phyloP scores from a whole-genome alignment of 2,888 invertebrate genomes.

The Clivina fossor region DNA sequence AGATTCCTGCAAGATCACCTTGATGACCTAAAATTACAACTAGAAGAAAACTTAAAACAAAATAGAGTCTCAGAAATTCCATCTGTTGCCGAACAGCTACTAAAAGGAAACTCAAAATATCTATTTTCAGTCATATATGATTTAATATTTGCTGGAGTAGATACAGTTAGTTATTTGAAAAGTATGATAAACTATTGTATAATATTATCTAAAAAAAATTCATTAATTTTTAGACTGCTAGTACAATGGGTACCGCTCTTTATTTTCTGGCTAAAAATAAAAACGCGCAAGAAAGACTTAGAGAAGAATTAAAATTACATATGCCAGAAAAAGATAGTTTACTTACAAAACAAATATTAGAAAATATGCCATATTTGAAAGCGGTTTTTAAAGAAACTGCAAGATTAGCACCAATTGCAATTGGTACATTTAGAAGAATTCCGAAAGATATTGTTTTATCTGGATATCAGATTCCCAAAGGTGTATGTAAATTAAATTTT shows the following conservation, averaged over 20 bases:
- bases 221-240: constrained; percentile 52
- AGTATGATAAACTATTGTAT: neutral
- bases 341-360: constrained; percentile 49
- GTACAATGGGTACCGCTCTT: constrained; percentile 51
- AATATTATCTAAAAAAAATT: neutral
- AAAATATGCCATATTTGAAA: constrained; percentile 56
- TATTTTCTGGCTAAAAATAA: constrained; percentile 54
- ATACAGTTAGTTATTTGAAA: constrained; percentile 65
- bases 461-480: constrained; percentile 50
- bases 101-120: too few relatives aligned
- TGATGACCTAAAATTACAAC: constrained; percentile 41
- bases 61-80: constrained; percentile 50
- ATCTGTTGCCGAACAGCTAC: too few relatives aligned
- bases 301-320: constrained; percentile 48
- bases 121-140: constrained; percentile 73
- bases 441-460: constrained; percentile 48
- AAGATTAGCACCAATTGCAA: constrained; percentile 48
- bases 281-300: constrained; percentile 51
- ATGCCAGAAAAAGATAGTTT: constrained; percentile 44
- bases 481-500: constrained; percentile 46
- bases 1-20: constrained; percentile 45
- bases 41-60: constrained; percentile 42
- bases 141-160: constrained; percentile 69
- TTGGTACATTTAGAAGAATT: constrained; percentile 41
- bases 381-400: constrained; percentile 67